Evolutionary conservation across 1,140 invertebrate genomes (phyloP).

Genomic region (Heliconius eleuchia): DNA sequence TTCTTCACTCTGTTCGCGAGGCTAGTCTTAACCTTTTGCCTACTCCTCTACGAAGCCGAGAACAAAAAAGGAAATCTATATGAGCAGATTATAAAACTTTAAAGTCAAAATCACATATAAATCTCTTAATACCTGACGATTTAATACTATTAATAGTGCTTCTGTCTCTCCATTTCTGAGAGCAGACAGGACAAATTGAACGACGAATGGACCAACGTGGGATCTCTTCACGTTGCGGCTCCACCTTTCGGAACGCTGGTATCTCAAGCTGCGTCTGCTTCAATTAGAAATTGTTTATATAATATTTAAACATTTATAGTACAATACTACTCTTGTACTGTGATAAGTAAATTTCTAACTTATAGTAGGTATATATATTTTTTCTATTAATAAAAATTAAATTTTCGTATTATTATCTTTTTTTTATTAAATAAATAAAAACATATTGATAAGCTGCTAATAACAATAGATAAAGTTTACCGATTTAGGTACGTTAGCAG

Average conservation of each 20-base stretch:
- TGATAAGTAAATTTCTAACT: too few relatives aligned
- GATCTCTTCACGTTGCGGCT: conserved; percentile 42
- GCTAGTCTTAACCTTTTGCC: too few relatives aligned
- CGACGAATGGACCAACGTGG: conserved; percentile 72
- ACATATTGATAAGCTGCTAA: too few relatives aligned
- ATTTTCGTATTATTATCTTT: too few relatives aligned
- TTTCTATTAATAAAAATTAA: too few relatives aligned
- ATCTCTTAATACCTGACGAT: conserved; percentile 53
- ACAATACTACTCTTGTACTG: too few relatives aligned
- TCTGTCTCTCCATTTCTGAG: conserved; percentile 70
- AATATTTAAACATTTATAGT: too few relatives aligned
- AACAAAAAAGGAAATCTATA: neutral
- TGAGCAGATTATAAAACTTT: too few relatives aligned
- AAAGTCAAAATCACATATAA: neutral
- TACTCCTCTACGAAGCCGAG: too few relatives aligned
- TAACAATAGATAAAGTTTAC: conserved; percentile 37
- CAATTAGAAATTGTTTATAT: neutral
- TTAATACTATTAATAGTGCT: conserved; percentile 64
- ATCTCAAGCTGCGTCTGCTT: conserved; percentile 54
- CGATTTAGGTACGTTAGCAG: conserved; percentile 45
- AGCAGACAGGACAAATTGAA: conserved; percentile 71
- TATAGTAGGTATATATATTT: too few relatives aligned
- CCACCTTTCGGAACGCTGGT: conserved; percentile 56
- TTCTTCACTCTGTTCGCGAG: too few relatives aligned
- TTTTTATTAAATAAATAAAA: too few relatives aligned